phyloP scores from a whole-genome alignment of 2,113 vertebrate genomes.

The Coptodon bakossiorum region DNA sequence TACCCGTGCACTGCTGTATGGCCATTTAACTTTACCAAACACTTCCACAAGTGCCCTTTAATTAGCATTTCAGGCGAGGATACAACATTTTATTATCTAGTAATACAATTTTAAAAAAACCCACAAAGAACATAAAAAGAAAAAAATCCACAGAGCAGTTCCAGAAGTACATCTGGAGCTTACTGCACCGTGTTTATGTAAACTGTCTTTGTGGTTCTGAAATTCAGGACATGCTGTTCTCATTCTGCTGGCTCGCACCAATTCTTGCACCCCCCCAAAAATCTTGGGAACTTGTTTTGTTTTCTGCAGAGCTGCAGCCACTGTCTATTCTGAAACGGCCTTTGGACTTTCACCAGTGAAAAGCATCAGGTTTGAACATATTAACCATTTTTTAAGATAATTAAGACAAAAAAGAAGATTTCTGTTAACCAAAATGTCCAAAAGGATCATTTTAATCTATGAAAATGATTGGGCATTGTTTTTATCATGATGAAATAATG shows the following conservation, averaged over 20 bases:
- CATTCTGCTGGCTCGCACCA: background rate
- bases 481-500: background rate
- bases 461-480: background rate
- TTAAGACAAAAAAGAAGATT: background rate
- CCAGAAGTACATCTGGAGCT: background rate
- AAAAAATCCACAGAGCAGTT: background rate
- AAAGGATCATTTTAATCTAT: background rate
- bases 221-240: background rate
- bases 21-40: background rate
- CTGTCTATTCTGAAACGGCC: background rate
- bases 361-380: background rate
- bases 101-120: fast-evolving
- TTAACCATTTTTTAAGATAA: background rate
- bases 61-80: background rate
- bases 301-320: background rate
- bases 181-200: background rate
- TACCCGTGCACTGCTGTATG: background rate
- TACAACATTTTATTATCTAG: background rate
- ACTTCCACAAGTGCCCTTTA: background rate
- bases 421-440: background rate
- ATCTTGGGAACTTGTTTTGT: background rate
- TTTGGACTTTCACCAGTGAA: background rate
- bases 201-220: background rate
- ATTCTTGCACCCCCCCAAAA: background rate
- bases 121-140: background rate